Evolutionary conservation across 2,797 vertebrate species (phyloP), one percentile per base, ranked within the genome.

Genomic region (Sebastes diploproa): DNA sequence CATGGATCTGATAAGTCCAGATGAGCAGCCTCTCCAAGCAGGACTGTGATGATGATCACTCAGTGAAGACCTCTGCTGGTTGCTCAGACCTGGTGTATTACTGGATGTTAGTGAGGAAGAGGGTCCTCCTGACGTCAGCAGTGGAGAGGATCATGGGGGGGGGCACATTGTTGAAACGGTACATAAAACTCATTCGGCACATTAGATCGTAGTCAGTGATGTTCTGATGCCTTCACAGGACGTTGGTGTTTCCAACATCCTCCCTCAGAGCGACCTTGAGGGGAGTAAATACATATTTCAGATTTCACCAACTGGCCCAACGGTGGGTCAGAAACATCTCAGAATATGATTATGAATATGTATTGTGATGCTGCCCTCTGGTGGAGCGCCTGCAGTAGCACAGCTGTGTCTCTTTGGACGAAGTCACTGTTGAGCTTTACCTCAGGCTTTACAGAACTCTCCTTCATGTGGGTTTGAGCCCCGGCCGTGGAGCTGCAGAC

Each of bases 291-390:
- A 27, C 13, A 27, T 16, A 55, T 55, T 55, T 55, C 54, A 55
- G 11, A 23, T n/a, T n/a, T 54, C 20, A 10, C 50, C 25, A 60
- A 30, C 16, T 59, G 16, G 58, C 58, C 1, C 14, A 29, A 29
- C 0, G 8, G 27, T 2, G 2, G 7, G 0, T 16, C 56, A 18
- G 1, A 30, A 60, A 60, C 56, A 27, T 3, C 58, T 32, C 0
- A n/a, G 11, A 36, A 36, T 36, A 36, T 36, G 9, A 34, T 4
- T 34, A 34, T 34, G 4, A 13, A 10, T 32, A 7, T n/a, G n/a
- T 11, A 12, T n/a, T 32, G 29, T 61, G 9, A 30, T 32, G 59
- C 29, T 11, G 59, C 59, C 59, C 59, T 32, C 59, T 61, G 29
- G 29, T 61, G 59, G 59, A 61, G 59, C 0, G 18, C 59, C 30